Base-by-base conservation (phyloP, 2,113 vertebrate species). In the Burhinus bistriatus region DNA sequence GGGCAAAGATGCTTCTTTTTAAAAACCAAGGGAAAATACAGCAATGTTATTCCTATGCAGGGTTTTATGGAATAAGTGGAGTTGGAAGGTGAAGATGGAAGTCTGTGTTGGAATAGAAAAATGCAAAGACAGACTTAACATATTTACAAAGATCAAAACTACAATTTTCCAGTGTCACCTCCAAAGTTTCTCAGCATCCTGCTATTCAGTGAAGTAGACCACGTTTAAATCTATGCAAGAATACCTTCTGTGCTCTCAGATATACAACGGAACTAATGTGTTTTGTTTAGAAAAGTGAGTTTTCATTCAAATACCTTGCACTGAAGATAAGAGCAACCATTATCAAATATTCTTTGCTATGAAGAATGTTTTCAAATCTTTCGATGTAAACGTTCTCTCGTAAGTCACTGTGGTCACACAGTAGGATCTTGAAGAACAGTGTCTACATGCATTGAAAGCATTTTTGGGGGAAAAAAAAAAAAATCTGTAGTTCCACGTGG, bases 241-340 rank as follows among this genome's bases (percentile, higher is more conserved):
- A 91, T 76, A 95, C 89, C 90, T 95, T 85, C 76, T 89, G 93
- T 94, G 96, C 83, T 94, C 77, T 95, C 88, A 89, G 38, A 85
- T 59, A 94, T 16, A 90, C 82, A 83, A 61, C 15, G 3, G 38
- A 91, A 68, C 79, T 96, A 75, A 79, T 12, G 76, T 40, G 83
- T 77, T 70, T 91, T 81, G 96, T 40, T 94, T 78, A 94, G 89
- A 90, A 96, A 80, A 93, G 85, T 58, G 81, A 85, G 84, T 90
- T 95, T 70, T 95, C 96, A 58, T 93, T 90, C 94, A 62, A 95
- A 96, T 81, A 96, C 97, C 97, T 96, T 58, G 70, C 90, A 93
- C 83, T 96, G 98, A 98, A 98, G 98, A 98, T 98, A 98, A 98
- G 98, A 98, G 99, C 99, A 99, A 99, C 99, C 99, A 99, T 99